Conservation (phyloP, 1,140 invertebrate genomes). For the Bathynomus jamesi region DNA sequence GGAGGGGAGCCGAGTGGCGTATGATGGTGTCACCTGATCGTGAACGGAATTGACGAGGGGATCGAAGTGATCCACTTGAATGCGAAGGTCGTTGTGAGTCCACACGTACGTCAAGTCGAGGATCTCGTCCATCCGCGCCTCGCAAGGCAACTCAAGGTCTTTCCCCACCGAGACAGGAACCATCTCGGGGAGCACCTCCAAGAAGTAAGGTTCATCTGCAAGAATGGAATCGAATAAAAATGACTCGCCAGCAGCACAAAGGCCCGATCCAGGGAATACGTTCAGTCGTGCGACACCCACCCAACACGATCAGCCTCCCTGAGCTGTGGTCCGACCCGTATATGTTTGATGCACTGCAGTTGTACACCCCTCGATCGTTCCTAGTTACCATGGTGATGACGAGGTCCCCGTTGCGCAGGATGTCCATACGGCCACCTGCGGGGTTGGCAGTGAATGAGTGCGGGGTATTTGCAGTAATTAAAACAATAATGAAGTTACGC, state of each 20-base stretch:
- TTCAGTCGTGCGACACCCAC: too few species aligned
- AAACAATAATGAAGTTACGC: not conserved
- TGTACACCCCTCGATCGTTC: constrained; percentile 80
- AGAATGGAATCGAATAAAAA: too few species aligned
- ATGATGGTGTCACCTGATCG: too few species aligned
- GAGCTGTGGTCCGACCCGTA: constrained; percentile 70
- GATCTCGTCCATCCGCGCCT: constrained; percentile 67
- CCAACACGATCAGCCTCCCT: constrained; percentile 73
- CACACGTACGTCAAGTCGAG: constrained; percentile 83
- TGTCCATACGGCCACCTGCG: constrained; percentile 62
- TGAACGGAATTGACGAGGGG: too few species aligned
- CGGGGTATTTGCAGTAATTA: not conserved
- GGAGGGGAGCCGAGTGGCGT: too few species aligned
- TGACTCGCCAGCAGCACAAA: too few species aligned
- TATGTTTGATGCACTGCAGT: constrained; percentile 76
- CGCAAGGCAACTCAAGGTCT: constrained; percentile 66
- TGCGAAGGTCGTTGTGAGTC: constrained; percentile 74
- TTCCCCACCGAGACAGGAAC: constrained; percentile 60
- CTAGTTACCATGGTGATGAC: constrained; percentile 76
- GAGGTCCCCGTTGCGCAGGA: constrained; percentile 73
- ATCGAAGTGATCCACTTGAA: constrained; percentile 52
- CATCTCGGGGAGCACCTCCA: constrained; percentile 56
- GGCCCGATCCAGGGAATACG: too few species aligned
- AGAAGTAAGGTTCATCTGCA: constrained; percentile 37
- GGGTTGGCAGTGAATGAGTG: not conserved